Base-by-base conservation (phyloP, 2,797 vertebrate species). In the Clarias platycephalus region DNA sequence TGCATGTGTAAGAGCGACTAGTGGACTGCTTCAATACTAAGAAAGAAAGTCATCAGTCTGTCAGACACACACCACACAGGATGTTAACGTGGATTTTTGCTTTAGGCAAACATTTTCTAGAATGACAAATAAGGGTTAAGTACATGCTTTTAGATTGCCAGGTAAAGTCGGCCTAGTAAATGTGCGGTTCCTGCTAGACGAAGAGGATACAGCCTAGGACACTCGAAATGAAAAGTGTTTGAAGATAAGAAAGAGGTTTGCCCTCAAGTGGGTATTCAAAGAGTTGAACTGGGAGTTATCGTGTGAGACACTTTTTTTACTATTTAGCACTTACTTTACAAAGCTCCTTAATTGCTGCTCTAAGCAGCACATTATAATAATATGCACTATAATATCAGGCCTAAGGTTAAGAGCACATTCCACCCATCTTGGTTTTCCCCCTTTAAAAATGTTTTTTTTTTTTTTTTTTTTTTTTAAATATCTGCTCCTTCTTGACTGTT, bases 281-380 rank as follows among this genome's bases (percentile, higher is more conserved):
- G 86, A 74, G 84, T 85, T 81, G 86, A 90, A 84, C 82, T 84
- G 81, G 4, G 68, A 88, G 72, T 75, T 87, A 76, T 89, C 84
- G 80, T 90, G 88, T 88, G 85, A 89, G 88, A 87, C 64, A 80
- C 78, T 89, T 89, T 66, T 66, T 89, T 83, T 85, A 88, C 85
- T 86, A 87, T 88, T 83, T 84, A 81, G 86, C 88, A 88, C 88
- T 89, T 89, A 88, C 88, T 91, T 92, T 89, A 91, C 88, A 92
- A 89, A 76, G 88, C 84, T 70, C 80, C 63, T 87, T 91, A 92
- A 93, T 91, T 90, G 88, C 87, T 86, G 88, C 88, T 90, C 88
- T 82, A 91, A 89, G 86, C 84, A 84, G 87, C 87, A 72, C 81
- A 90, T 81, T 66, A 80, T 80, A 80, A 66, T 66, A 66, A 83